Conservation (phyloP, 2,113 vertebrate species). For the Dicrurus megarhynchus region DNA sequence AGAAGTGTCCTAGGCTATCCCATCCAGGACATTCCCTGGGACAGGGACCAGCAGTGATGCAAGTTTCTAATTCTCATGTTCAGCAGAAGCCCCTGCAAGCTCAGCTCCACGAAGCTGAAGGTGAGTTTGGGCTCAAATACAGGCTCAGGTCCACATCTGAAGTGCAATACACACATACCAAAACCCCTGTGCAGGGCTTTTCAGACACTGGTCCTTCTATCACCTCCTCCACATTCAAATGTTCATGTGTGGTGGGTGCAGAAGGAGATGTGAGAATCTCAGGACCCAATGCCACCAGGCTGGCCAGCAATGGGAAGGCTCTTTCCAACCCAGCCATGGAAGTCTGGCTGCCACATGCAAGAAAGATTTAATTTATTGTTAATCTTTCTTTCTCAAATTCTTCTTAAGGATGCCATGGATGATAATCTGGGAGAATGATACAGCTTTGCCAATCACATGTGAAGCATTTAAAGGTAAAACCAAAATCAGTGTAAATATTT, state of each 20-base stretch:
- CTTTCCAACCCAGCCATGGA: not conserved
- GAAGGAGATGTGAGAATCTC: not conserved
- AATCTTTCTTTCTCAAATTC: not conserved
- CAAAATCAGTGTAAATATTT: not conserved
- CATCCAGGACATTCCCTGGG: not conserved
- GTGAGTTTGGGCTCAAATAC: not conserved
- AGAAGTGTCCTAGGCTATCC: not conserved
- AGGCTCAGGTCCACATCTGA: not conserved
- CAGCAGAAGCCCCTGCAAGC: not conserved
- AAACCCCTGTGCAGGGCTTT: not conserved
- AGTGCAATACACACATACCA: not conserved
- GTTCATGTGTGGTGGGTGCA: accelerated
- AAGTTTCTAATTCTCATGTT: not conserved
- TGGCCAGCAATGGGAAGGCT: not conserved
- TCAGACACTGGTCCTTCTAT: not conserved
- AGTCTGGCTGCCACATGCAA: not conserved
- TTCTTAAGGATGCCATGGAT: not conserved
- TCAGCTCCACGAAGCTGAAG: not conserved
- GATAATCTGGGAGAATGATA: not conserved
- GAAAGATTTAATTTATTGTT: not conserved
- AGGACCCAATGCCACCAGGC: not conserved
- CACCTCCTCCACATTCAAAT: not conserved
- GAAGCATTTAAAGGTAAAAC: not conserved
- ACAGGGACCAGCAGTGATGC: not conserved
- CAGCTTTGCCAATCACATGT: not conserved